Conservation (phyloP, 2,888 invertebrate genomes). For the Ptychoptera albimana region DNA sequence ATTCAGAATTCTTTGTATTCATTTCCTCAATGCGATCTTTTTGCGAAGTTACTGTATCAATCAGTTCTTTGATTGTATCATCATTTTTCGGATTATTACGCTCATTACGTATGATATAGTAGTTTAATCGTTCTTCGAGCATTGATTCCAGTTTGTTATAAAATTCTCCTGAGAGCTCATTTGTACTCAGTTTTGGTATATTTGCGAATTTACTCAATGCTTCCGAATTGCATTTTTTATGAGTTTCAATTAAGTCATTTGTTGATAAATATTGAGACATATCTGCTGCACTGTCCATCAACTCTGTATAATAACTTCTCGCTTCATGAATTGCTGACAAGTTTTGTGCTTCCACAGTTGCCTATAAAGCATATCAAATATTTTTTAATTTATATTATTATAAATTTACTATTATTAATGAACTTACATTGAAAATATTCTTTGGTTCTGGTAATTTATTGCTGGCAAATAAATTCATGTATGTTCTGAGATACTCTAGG, state of each 20-base stretch:
- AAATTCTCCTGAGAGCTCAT: background rate
- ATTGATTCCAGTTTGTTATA: background rate
- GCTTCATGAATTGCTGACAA: background rate
- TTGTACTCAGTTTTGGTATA: background rate
- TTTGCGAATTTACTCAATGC: background rate
- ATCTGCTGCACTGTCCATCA: background rate
- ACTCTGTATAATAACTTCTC: background rate
- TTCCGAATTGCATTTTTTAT: background rate
- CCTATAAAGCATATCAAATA: background rate
- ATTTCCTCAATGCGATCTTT: background rate
- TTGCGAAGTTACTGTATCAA: background rate
- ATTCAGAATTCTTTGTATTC: background rate
- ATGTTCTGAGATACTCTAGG: conserved; percentile 2
- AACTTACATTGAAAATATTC: conserved; percentile 1
- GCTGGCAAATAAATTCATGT: conserved; percentile 4
- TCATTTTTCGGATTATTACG: background rate
- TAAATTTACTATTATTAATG: too few species aligned
- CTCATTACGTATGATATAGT: background rate
- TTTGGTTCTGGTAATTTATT: conserved; percentile 6
- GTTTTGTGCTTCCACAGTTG: background rate
- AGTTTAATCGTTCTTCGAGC: background rate
- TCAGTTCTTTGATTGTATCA: background rate
- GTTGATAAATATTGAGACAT: background rate
- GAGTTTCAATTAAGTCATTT: background rate
- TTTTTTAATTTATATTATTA: too few species aligned